Base-by-base conservation (phyloP, 2,888 invertebrate genomes). In the Eupeodes luniger region DNA sequence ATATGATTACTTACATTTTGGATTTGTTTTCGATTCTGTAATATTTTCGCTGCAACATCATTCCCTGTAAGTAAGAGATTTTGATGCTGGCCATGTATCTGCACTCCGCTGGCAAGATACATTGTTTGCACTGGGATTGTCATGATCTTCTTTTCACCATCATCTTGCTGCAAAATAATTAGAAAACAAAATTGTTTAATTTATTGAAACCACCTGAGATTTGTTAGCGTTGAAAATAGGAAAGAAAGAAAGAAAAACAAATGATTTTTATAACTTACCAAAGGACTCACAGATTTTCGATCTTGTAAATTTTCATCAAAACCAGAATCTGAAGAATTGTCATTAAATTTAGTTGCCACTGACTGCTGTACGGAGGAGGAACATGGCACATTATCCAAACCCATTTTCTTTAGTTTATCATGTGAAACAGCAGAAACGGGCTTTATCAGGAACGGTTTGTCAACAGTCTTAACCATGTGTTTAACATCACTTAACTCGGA, bases 291-390 rank as follows among this genome's bases (percentile, higher is more conserved):
- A 11, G 93, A 92, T 88, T 93, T 93, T 47, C 92, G 91, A 44
- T 93, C 93, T 47, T 92, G 91, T 47, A 92, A 90, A 90, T 93
- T 92, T 91, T 96, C 96, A 91, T 96, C 96, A 90, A 96, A 96
- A 6, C 96, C 96, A 0, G 96, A 96, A 92, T 96, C 96, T 0
- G 96, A 96, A 49, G 96, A 96, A 91, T 95, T 96, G 91, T 96
- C 96, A 92, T 95, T 95, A 79, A 93, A 94, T 90, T 93, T 93
- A 53, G 91, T 92, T 16, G 92, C 92, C 79, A 91, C 91, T 70
- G 93, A 91, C 7, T 92, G 91, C 0, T 27, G 27, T 2, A 27
- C 27, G 27, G 91, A 91, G 5, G 91, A 89, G 0, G 91, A 91
- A 4, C 91, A 90, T 11, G 91, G 91, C 40, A 89, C 81, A 19